Percentiles rank a stretch among this genome's conserved stretches.
Conservation (phyloP, 64 coral and sea anemone species). For the Stylophora pistillata region DNA sequence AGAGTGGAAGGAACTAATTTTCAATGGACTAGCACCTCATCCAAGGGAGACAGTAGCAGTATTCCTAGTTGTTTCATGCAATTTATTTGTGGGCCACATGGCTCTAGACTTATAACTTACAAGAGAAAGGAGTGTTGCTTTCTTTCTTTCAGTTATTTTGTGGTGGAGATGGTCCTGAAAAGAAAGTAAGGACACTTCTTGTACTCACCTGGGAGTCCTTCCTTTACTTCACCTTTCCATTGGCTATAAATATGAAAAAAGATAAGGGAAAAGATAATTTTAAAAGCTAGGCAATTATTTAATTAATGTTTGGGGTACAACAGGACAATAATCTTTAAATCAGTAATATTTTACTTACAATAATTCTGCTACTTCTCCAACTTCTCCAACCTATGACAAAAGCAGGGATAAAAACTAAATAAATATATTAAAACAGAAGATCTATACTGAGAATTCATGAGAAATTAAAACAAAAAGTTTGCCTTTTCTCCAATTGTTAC, state of each 20-base stretch:
- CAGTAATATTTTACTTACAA: constrained; percentile 69
- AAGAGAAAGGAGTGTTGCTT: too few relatives aligned
- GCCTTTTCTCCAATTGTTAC: too few relatives aligned
- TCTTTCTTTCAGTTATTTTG: too few relatives aligned
- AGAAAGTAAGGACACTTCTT: not conserved
- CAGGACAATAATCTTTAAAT: not conserved
- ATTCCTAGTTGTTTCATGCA: too few relatives aligned
- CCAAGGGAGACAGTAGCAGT: too few relatives aligned
- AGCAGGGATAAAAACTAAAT: not conserved
- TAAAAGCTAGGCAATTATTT: not conserved
- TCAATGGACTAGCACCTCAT: too few relatives aligned
- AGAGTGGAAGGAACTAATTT: too few relatives aligned
- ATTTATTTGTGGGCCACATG: too few relatives aligned
- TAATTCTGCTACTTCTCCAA: constrained; percentile 87
- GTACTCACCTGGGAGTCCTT: constrained; percentile 77
- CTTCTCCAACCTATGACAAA: constrained; percentile 87
- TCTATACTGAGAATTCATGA: too few relatives aligned
- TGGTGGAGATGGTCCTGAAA: not conserved
- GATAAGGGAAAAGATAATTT: not conserved
- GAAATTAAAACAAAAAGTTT: too few relatives aligned
- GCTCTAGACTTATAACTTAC: too few relatives aligned
- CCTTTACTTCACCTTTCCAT: constrained; percentile 85
- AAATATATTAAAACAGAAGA: not conserved
- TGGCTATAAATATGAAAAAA: constrained; percentile 58
- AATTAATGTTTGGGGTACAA: not conserved